phyloP scores from a whole-genome alignment of 2,888 invertebrate species.

The Campopleginae sp. region DNA sequence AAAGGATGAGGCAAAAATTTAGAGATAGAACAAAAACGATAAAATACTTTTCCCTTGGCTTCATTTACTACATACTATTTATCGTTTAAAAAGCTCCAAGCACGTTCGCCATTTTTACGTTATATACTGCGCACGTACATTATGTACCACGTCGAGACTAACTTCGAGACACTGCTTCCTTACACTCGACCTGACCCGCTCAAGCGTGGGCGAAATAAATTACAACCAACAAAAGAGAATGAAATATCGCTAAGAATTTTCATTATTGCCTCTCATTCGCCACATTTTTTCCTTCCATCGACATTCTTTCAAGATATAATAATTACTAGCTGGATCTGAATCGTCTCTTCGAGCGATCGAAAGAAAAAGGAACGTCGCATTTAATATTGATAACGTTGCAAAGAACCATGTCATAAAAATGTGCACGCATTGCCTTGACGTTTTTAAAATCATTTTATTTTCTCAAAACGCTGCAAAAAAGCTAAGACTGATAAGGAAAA shows the following conservation, averaged over 20 bases:
- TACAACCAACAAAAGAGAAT: background rate
- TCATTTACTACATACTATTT: slow-evolving; percentile 35
- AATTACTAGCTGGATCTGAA: background rate
- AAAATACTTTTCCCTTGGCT: slow-evolving; percentile 26
- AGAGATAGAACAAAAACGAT: background rate
- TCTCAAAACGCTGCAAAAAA: background rate
- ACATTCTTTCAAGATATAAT: slow-evolving; percentile 21
- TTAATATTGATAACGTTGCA: background rate
- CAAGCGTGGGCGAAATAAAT: slow-evolving; percentile 7
- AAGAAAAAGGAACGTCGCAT: background rate
- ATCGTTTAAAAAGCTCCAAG: slow-evolving; percentile 10
- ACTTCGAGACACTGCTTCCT: background rate
- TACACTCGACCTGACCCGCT: slow-evolving; percentile 33
- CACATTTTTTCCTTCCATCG: slow-evolving; percentile 7
- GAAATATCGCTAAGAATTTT: slow-evolving; percentile 8
- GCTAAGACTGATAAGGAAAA: background rate
- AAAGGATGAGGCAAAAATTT: background rate
- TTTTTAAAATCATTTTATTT: background rate
- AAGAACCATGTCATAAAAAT: background rate
- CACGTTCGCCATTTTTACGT: slow-evolving; percentile 6
- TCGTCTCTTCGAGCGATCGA: background rate
- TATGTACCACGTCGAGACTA: background rate
- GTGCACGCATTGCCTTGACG: background rate
- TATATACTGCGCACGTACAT: slow-evolving; percentile 18
- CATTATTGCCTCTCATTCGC: slow-evolving; percentile 20